Evolutionary conservation across 1,140 invertebrate genomes (phyloP).

Genomic region (Calosoma granatense): DNA sequence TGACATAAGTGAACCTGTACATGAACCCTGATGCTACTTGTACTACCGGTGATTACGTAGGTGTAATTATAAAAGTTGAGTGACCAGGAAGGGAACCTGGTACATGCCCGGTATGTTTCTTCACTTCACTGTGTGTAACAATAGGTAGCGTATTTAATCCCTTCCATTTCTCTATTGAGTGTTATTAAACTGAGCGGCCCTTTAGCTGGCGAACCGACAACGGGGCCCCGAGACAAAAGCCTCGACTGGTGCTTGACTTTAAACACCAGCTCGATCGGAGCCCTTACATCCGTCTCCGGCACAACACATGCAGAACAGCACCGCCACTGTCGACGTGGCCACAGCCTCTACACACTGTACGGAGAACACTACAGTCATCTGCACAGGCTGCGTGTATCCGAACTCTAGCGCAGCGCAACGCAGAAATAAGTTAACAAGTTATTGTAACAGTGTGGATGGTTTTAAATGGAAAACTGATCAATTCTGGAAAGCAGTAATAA

Average conservation of each 20-base stretch:
- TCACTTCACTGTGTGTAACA: neutral
- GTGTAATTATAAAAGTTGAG: neutral
- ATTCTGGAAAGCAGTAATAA: too few relatives aligned
- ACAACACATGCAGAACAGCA: neutral
- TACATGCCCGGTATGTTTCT: neutral
- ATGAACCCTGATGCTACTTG: too few relatives aligned
- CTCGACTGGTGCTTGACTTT: neutral
- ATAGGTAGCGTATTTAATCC: neutral
- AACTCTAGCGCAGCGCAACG: too few relatives aligned
- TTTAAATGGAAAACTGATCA: too few relatives aligned
- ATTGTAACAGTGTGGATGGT: too few relatives aligned
- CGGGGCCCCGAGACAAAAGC: neutral
- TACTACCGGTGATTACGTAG: too few relatives aligned
- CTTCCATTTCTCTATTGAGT: neutral
- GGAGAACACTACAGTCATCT: too few relatives aligned
- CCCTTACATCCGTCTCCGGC: neutral
- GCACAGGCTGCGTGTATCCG: too few relatives aligned
- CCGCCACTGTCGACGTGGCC: too few relatives aligned
- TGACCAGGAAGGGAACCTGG: neutral
- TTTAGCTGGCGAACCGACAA: neutral
- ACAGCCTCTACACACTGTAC: too few relatives aligned
- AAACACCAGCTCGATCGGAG: neutral
- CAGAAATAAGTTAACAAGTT: too few relatives aligned
- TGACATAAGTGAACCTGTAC: neutral
- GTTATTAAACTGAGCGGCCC: neutral